phyloP scores from a whole-genome alignment of 2,797 vertebrate species.

The Notamacropus eugenii region DNA sequence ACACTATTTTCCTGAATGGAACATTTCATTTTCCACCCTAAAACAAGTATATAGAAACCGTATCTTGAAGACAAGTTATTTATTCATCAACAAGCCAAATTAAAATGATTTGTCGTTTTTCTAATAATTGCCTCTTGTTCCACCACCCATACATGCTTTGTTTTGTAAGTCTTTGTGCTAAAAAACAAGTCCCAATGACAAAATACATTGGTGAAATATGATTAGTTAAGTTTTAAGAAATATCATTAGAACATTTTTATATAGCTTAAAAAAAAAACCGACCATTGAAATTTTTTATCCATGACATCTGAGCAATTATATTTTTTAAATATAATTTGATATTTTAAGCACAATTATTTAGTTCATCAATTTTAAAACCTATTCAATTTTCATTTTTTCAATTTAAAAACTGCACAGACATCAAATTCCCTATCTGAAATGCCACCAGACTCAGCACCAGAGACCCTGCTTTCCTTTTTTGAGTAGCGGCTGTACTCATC shows the following conservation, averaged over 20 bases:
- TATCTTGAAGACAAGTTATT: slow-evolving; percentile 26
- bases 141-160: neutral
- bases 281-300: neutral
- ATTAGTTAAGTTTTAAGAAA: neutral
- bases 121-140: slow-evolving; percentile 11
- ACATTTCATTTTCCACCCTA: slow-evolving; percentile 5
- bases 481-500: neutral
- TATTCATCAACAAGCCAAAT: neutral
- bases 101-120: slow-evolving; percentile 35
- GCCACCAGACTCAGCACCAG: neutral
- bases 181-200: neutral
- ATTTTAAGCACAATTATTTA: neutral
- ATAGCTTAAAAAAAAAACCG: neutral
- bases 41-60: slow-evolving; percentile 20
- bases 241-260: neutral
- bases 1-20: slow-evolving; percentile 27
- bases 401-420: neutral
- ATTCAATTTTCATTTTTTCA: neutral
- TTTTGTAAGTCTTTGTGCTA: neutral
- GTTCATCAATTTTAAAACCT: neutral
- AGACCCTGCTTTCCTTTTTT: neutral
- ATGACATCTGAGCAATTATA: neutral
- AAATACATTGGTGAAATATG: neutral
- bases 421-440: neutral
- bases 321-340: neutral